Conservation (phyloP, 2,888 invertebrate species). For the Oligia latruncula region DNA sequence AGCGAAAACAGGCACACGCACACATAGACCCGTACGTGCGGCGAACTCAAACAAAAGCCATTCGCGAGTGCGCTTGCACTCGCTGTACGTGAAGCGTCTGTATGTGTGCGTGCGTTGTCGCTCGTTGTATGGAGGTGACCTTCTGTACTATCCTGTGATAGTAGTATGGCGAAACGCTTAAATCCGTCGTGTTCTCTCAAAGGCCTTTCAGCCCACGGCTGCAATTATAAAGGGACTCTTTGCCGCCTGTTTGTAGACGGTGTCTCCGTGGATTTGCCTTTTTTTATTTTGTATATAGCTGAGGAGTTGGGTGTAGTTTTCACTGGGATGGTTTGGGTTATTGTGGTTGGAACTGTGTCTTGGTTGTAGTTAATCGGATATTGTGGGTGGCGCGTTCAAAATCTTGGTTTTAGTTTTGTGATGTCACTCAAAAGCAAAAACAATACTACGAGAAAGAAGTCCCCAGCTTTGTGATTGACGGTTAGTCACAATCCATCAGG, state of each 20-base stretch:
- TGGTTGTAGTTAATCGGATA: not conserved
- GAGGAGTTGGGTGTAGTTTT: constrained; percentile 31
- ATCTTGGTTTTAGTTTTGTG: not conserved
- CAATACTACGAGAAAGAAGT: not conserved
- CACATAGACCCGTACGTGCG: not conserved
- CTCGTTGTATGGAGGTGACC: not conserved
- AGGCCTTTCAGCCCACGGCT: constrained; percentile 64
- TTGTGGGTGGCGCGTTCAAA: not conserved
- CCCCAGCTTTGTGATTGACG: not conserved
- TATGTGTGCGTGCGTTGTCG: not conserved
- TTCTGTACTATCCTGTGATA: constrained; percentile 9
- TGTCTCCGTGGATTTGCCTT: constrained; percentile 62
- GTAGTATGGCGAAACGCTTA: constrained; percentile 49
- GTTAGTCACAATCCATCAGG: no score
- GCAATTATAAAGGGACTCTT: constrained; percentile 65
- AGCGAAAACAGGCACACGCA: not conserved
- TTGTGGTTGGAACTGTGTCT: not conserved
- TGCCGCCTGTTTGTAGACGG: constrained; percentile 55
- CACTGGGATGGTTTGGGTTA: not conserved
- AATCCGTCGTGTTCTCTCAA: constrained; percentile 59
- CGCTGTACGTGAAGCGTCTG: not conserved
- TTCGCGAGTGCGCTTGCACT: not conserved
- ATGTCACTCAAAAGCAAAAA: not conserved
- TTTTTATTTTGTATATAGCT: constrained; percentile 61
- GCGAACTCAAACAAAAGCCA: not conserved